phyloP scores from a whole-genome alignment of 1,140 invertebrate genomes.

The Patella vulgata region DNA sequence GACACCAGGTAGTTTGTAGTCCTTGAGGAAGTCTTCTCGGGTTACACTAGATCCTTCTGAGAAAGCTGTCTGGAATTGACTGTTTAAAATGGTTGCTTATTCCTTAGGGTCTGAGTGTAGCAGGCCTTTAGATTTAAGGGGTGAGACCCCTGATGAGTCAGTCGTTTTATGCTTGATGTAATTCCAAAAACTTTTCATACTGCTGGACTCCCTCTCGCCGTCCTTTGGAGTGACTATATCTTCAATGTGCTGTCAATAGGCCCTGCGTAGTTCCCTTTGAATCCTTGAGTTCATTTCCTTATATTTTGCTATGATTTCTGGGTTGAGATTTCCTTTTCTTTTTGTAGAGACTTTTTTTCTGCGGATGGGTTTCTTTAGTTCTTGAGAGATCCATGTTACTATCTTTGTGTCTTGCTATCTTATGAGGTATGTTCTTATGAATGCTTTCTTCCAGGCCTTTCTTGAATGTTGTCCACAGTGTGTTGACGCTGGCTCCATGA shows the following conservation, averaged over 20 bases:
- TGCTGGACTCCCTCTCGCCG: not conserved
- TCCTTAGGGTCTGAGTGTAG: not conserved
- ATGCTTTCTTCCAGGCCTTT: no score
- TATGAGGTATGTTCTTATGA: no score
- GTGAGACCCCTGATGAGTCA: not conserved
- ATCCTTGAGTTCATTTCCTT: not conserved
- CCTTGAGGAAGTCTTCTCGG: not conserved
- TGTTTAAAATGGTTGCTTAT: not conserved
- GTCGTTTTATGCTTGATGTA: constrained; percentile 1
- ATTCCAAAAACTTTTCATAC: not conserved
- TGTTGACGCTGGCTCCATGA: no score
- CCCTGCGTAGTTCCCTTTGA: not conserved
- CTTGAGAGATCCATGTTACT: no score
- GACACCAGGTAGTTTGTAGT: not conserved
- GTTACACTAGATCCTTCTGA: not conserved
- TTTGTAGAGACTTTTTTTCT: no score
- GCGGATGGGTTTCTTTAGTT: no score
- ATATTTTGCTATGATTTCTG: not conserved
- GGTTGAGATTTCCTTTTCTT: no score
- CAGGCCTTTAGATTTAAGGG: not conserved
- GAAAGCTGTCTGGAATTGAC: not conserved
- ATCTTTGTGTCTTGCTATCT: no score
- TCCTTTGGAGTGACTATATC: not conserved
- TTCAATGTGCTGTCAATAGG: not conserved
- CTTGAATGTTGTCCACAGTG: no score